Conservation (phyloP, 2,888 invertebrate genomes). For the Synanthedon tipuliformis region DNA sequence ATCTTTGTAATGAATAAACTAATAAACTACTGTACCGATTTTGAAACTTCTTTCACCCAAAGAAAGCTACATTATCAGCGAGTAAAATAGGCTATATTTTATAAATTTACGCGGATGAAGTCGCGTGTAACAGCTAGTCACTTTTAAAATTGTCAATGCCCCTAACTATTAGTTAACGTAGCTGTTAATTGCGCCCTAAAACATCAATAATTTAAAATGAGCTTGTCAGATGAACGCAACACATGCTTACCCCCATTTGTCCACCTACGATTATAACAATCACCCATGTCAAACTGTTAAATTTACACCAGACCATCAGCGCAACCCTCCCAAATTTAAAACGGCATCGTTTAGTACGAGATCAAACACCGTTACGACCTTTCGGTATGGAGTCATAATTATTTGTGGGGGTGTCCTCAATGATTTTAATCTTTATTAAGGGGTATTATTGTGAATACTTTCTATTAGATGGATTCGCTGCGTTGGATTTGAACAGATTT, state of each 20-base stretch:
- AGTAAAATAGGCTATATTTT: no score
- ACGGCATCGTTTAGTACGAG: conserved; percentile 7
- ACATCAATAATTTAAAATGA: conserved; percentile 16
- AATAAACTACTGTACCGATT: no score
- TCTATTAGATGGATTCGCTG: conserved; percentile 44
- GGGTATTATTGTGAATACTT: conserved; percentile 48
- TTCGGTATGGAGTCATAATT: conserved; percentile 11
- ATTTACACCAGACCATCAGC: conserved; percentile 15
- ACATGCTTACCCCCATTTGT: conserved; percentile 21
- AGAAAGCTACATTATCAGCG: no score
- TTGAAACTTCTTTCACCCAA: no score
- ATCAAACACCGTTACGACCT: conserved; percentile 13
- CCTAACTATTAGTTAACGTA: neutral
- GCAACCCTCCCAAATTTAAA: neutral
- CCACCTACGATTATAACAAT: conserved; percentile 24
- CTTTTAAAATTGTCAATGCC: no score
- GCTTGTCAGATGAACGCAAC: conserved; percentile 19
- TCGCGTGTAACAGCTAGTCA: no score
- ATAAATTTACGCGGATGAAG: no score
- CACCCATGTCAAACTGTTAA: conserved; percentile 20
- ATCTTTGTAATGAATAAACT: no score
- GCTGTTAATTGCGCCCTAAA: neutral
- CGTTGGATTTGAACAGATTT: conserved; percentile 33
- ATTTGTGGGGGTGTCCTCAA: conserved; percentile 27
- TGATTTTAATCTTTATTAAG: conserved; percentile 57